Base-by-base conservation (phyloP, 1,140 invertebrate genomes). In the Trachelipus rathkii region DNA sequence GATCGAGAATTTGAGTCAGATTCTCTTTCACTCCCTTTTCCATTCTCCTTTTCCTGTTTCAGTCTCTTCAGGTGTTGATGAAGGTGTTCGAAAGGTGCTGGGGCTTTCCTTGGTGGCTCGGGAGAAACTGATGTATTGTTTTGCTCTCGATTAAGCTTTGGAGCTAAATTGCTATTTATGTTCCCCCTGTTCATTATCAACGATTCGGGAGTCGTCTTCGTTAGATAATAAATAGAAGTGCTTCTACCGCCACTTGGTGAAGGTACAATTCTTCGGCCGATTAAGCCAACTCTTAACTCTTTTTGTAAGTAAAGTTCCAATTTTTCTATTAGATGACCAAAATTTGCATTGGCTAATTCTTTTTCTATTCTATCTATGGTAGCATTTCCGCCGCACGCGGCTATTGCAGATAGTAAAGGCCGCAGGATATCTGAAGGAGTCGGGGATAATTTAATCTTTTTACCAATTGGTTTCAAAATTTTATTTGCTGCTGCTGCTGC, bases 291-390 rank as follows among this genome's bases (percentile, higher is more conserved):
- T 24, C 78, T 71, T 44, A 79, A 74, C 50, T 79, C 78, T 10
- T 75, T 74, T 44, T 79, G 78, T 11, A 79, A 71, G 45, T 74
- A 24, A 72, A 77, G 46, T 19, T 79, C 78, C 44, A 79, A 44
- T 53, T 74, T 73, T 33, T 79, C 78, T 8, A 74, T 60, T 10
- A 79, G 44, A 11, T 75, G 74, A 21, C 60, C 46, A 7, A 74
- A 74, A 10, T 75, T 75, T n/a, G 33, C 50, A 1, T 44, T n/a
- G 3, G 67, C 23, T 24, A 79, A 70, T 69, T 79, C 73, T 60
- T 76, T 72, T 45, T 73, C 75, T 4, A 79, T 79, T 24, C 76
- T 71, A 19, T 76, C 72, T 71, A 76, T 79, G 33, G 74, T 79
- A 15, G 74, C 78, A 6, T 75, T 75, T 10, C 71, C 72, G 33